Evolutionary conservation across 2,797 vertebrate genomes (phyloP), one percentile per base, ranked within the genome.

Genomic region (Enoplosus armatus): DNA sequence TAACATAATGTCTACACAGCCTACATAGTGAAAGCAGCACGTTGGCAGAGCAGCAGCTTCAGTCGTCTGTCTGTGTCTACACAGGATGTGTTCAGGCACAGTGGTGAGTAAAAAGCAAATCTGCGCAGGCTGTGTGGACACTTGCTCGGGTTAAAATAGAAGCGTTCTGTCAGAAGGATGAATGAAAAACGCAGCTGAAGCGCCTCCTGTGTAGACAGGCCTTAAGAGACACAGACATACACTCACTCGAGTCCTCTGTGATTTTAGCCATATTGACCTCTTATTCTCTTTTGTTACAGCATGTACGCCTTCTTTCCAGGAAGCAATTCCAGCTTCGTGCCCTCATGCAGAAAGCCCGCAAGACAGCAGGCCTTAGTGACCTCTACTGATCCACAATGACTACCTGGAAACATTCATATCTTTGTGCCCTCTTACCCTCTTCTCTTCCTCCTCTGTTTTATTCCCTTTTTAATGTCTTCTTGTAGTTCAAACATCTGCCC

Each of bases 321-420:
- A 99, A 99, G 93, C 98, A 99, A 95, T 99, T 99, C 94, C 98
- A 99, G 94, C 97, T 99, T 84, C 97, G 98, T 65, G 98, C 98
- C 9, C 93, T 99, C 73, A 99, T 99, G 98, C 98, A 99, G 92
- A 99, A 99, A 95, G 98, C 98, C 72, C 97, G 98, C 79, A 99
- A 99, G 95, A 99, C 98, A 29, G 98, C 98, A 0, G 98, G 98
- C 83, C 98, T 99, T 59, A 98, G 97, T 89, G 98, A 99, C 91
- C 97, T 99, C 86, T 99, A 98, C 96, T 99, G 88, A 99, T 87
- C 75, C 73, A 27, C 41, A n/a, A 29, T 29, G 37, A 74, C 82
- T 14, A 54, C 31, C 45, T 67, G 54, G 58, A 86, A 80, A 76
- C 39, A 15, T 33, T 53, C 58, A 48, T 59, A 77, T 83, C 26